Evolutionary conservation across 2,113 vertebrate species (phyloP).

Genomic region (Pygoscelis antarcticus): DNA sequence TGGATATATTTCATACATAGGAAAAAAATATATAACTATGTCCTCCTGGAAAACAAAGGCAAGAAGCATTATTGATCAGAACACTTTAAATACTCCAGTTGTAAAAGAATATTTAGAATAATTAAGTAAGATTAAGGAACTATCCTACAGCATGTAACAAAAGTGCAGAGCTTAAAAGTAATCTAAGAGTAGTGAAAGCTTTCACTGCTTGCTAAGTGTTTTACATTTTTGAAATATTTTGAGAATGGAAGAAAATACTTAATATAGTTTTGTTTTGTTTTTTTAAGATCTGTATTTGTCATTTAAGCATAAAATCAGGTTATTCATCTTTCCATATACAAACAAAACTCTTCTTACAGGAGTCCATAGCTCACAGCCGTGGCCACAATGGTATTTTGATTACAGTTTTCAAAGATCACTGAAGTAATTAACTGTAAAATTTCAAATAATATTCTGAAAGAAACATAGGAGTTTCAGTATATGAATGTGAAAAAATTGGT

Average conservation of each 20-base stretch:
- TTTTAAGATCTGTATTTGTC: not conserved
- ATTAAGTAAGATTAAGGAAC: not conserved
- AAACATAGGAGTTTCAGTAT: not conserved
- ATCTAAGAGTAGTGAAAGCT: not conserved
- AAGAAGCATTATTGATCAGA: not conserved
- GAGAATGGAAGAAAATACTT: not conserved
- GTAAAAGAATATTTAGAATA: not conserved
- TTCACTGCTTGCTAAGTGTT: not conserved
- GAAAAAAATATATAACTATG: not conserved
- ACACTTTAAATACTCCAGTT: not conserved
- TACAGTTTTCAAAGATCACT: not conserved
- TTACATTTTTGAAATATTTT: not conserved
- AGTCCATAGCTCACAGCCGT: not conserved
- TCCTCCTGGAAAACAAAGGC: not conserved
- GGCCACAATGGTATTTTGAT: not conserved
- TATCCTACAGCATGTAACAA: not conserved
- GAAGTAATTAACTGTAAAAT: not conserved
- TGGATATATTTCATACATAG: not conserved
- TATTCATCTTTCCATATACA: not conserved
- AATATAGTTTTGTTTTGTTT: not conserved
- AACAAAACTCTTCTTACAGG: not conserved
- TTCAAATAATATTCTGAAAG: not conserved
- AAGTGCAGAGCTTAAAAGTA: not conserved
- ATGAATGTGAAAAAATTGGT: not conserved
- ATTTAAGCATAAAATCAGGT: not conserved